These are phyloP conservation scores for Avahi laniger DNA, from an alignment of 2,797 vertebrate species.

Conservation along the genomic window DNA sequence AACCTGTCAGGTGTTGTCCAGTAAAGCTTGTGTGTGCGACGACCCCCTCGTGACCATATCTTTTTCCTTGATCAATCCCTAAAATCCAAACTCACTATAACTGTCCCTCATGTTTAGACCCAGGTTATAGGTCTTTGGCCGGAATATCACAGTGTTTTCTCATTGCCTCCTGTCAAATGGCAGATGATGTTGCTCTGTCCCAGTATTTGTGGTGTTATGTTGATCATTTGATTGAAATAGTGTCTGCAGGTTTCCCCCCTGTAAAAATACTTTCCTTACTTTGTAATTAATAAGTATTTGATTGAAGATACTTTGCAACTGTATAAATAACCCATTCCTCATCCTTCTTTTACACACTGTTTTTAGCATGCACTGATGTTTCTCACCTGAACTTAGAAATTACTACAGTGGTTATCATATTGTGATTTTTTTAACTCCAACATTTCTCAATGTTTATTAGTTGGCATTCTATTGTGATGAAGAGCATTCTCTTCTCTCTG, in stretches of 20 bases:
- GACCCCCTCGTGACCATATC: not conserved
- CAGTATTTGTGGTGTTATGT: not conserved
- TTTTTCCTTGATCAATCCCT: not conserved
- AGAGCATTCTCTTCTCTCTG: not conserved
- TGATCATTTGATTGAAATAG: not conserved
- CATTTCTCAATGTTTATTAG: not conserved
- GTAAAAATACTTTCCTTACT: not conserved
- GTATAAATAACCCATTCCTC: not conserved
- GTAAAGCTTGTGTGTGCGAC: accelerated
- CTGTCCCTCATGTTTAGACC: not conserved
- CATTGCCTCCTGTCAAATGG: not conserved
- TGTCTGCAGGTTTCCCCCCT: not conserved
- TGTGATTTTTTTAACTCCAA: not conserved
- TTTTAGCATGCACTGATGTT: not conserved
- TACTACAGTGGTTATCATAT: not conserved
- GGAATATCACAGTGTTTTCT: not conserved
- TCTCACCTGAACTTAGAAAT: not conserved
- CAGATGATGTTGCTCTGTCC: not conserved
- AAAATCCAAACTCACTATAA: not conserved
- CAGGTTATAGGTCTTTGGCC: not conserved
- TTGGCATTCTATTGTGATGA: not conserved
- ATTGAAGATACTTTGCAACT: not conserved
- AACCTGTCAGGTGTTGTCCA: not conserved
- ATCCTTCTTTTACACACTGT: not conserved
- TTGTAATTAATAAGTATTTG: not conserved